Base-by-base conservation (phyloP, 2,888 invertebrate genomes). In the Oxytorus armatus region DNA sequence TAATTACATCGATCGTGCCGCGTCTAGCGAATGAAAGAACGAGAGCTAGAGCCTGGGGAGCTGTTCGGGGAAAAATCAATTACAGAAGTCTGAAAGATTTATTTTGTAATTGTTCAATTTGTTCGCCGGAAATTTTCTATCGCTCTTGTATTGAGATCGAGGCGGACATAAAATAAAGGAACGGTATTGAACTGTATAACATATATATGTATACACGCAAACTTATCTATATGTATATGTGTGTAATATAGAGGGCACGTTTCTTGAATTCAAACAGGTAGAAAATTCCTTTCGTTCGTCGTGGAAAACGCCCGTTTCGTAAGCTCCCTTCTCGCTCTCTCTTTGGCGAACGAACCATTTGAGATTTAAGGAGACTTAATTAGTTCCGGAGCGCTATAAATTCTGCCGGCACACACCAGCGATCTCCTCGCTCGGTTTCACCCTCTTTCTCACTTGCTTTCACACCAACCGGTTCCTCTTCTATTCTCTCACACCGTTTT, bases 341-440 rank as follows among this genome's bases (percentile, higher is more conserved):
- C 51, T 66, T 59, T 74, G 23, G 73, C 72, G 72, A 74, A 78
- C 79, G 77, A 81, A 77, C 81, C 79, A 83, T 83, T 83, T 77
- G 81, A 81, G 81, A 81, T 78, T 81, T 82, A 82, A 82, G 76
- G 82, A 76, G 82, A 78, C 82, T 82, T 81, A 82, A 82, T 82
- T 82, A 82, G 82, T 82, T 82, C 76, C 82, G 81, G 76, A 79
- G 74, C 68, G 73, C 82, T 77, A 82, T 82, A 82, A 82, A 82
- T 82, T 81, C 73, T 65, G 75, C 61, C 36, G 59, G 16, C 59
- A 47, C 51, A 25, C 39, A 53, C 73, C 63, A 21, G 14, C 59
- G 44, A 65, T 74, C 63, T 73, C n/a, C 55, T 61, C 42, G 44
- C 42, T 51, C 39, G 7, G 61, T 51, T 63, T 69, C 69, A 8